phyloP scores from a whole-genome alignment of 1,140 invertebrate species.

The Drosophila sp. region DNA sequence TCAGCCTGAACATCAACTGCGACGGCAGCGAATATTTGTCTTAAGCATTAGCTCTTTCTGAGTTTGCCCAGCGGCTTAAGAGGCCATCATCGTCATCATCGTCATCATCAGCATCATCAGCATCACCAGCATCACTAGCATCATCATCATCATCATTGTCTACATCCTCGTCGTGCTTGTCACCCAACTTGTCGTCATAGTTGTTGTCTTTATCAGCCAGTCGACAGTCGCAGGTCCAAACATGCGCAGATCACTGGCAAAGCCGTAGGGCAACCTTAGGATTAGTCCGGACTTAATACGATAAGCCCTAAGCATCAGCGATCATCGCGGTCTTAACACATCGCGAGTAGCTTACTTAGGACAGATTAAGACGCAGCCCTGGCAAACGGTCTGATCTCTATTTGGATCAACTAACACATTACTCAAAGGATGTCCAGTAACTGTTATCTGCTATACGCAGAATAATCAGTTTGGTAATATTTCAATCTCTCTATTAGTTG shows the following conservation, averaged over 20 bases:
- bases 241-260: slow-evolving; percentile 35
- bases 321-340: slow-evolving; percentile 36
- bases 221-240: slow-evolving; percentile 30
- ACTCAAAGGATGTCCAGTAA: not conserved
- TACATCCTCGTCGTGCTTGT: slow-evolving; percentile 20
- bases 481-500: too few relatives aligned
- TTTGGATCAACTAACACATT: slow-evolving; percentile 12
- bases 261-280: slow-evolving; percentile 9
- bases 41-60: slow-evolving; percentile 60
- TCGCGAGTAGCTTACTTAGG: slow-evolving; percentile 23
- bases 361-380: slow-evolving; percentile 26
- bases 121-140: not conserved
- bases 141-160: slow-evolving; percentile 19
- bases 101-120: slow-evolving; percentile 9
- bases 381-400: slow-evolving; percentile 21
- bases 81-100: slow-evolving; percentile 23
- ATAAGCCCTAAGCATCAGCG: slow-evolving; percentile 37
- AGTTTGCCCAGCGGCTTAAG: slow-evolving; percentile 50
- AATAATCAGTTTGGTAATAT: too few relatives aligned
- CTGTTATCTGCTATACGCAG: not conserved
- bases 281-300: slow-evolving; percentile 40
- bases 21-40: slow-evolving; percentile 54
- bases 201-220: slow-evolving; percentile 21
- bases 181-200: slow-evolving; percentile 26
- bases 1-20: not conserved